Conservation (phyloP, 2,888 invertebrate species). For the Branchipolynoe longqiensis region DNA sequence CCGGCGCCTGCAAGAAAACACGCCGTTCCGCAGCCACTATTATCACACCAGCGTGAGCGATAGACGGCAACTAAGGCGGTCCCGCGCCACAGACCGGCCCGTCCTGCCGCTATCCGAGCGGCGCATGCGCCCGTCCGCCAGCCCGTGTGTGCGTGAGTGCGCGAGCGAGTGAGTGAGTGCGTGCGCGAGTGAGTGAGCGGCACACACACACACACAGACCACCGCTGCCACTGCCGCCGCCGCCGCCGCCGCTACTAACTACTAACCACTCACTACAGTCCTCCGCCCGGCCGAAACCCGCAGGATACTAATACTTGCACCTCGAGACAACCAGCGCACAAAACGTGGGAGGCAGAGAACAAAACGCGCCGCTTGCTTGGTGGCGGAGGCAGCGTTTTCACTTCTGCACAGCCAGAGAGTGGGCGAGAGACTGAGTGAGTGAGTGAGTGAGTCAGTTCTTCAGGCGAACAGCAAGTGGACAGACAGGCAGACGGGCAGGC, state of each 20-base stretch:
- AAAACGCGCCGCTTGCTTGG: neutral
- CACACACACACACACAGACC: neutral
- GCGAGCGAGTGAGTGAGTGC: too few species aligned
- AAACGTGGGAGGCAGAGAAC: neutral
- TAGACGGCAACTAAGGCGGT: neutral
- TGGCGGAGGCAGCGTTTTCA: neutral
- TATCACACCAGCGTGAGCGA: neutral
- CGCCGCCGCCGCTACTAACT: neutral
- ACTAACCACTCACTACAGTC: neutral
- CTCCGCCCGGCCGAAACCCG: neutral
- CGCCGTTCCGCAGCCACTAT: neutral
- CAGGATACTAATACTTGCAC: neutral
- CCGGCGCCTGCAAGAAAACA: slow-evolving; percentile 26
- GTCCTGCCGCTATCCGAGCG: neutral
- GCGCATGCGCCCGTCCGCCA: neutral
- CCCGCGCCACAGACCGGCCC: neutral
- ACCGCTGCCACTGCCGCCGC: neutral
- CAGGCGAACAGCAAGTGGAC: too few species aligned
- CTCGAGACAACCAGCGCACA: neutral
- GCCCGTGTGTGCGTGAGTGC: neutral
- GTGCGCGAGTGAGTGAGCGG: slow-evolving; percentile 2
- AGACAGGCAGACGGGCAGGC: too few species aligned
- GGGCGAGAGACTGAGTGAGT: too few species aligned
- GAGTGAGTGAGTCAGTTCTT: too few species aligned
- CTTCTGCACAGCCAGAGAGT: neutral